phyloP scores from a whole-genome alignment of 2,888 invertebrate genomes.

The Erebia palarica region DNA sequence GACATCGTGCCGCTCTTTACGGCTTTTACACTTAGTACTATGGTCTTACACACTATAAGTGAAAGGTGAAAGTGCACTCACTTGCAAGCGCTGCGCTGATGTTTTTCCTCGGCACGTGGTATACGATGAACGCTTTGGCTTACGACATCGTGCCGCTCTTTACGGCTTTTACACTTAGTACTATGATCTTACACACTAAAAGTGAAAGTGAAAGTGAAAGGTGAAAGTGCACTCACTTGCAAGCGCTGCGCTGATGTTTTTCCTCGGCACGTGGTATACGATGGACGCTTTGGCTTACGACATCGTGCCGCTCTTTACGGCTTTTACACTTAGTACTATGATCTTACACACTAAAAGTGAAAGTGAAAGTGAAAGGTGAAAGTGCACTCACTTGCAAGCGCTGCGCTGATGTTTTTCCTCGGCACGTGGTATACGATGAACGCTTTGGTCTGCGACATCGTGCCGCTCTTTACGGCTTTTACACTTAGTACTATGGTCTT shows the following conservation, averaged over 20 bases:
- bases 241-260: conserved; percentile 42
- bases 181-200: neutral
- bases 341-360: neutral
- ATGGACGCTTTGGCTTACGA: conserved; percentile 44
- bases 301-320: conserved; percentile 42
- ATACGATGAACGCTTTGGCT: conserved; percentile 45
- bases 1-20: no score
- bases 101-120: conserved; percentile 53
- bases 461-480: conserved; percentile 42
- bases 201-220: neutral
- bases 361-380: conserved; percentile 4
- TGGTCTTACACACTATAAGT: no score
- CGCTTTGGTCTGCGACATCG: conserved; percentile 45
- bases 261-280: conserved; percentile 51
- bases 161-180: conserved; percentile 39
- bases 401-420: conserved; percentile 45
- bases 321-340: conserved; percentile 29
- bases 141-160: conserved; percentile 39
- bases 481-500: conserved; percentile 31
- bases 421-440: conserved; percentile 50
- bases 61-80: conserved; percentile 29
- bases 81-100: conserved; percentile 31
- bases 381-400: conserved; percentile 31
- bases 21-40: no score
- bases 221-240: conserved; percentile 29